Conservation (phyloP, 2,113 vertebrate species). For the Falcunculus frontatus region DNA sequence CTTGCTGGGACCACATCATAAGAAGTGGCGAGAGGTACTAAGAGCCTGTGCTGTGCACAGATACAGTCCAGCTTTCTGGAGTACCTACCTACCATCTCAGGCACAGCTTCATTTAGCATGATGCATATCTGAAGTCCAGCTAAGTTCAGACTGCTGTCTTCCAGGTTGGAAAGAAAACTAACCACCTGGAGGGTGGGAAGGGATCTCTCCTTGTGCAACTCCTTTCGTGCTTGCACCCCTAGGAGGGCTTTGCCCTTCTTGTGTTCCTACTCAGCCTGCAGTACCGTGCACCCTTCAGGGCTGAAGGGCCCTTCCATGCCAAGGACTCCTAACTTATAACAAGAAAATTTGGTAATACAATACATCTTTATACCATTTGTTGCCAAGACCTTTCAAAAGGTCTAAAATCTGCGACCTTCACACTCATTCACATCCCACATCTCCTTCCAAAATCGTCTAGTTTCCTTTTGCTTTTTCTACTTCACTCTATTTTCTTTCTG, state of each 20-base stretch:
- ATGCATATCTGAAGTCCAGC: neutral
- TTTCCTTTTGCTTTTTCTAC: neutral
- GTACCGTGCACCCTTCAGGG: neutral
- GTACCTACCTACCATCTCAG: neutral
- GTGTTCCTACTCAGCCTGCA: neutral
- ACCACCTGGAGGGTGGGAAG: neutral
- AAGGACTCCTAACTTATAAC: neutral
- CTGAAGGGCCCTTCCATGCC: neutral
- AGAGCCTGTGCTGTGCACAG: neutral
- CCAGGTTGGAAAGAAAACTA: neutral
- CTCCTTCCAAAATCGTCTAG: neutral
- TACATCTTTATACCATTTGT: neutral
- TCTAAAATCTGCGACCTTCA: neutral
- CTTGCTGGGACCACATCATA: neutral
- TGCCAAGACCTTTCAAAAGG: neutral
- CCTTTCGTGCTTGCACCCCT: neutral
- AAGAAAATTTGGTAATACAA: neutral
- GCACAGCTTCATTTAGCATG: neutral
- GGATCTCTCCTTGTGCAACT: neutral
- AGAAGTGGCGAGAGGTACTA: accelerated
- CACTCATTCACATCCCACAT: neutral
- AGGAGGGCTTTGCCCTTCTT: neutral
- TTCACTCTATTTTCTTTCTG: neutral
- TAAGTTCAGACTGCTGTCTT: neutral
- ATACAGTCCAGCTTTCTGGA: neutral